Evolutionary conservation across 2,888 invertebrate species (phyloP), one percentile per base, ranked within the genome.

Genomic region (Trachelus iudaicus): DNA sequence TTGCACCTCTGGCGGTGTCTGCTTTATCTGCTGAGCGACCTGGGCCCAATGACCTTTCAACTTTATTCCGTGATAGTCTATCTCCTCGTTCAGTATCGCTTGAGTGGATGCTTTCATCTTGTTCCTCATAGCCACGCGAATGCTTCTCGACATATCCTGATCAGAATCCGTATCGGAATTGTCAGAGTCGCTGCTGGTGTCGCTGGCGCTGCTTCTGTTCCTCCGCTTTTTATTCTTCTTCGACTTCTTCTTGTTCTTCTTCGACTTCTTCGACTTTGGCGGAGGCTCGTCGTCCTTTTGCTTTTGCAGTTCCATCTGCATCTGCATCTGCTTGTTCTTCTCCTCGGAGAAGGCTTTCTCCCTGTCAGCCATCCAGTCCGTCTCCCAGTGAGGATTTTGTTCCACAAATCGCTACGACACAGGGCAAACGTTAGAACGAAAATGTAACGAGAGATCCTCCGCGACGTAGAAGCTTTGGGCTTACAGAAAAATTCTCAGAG

Each of bases 341-440:
- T 91, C 90, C 68, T 91, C 90, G 3, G 90, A 89, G 69, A 90
- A 94, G 0, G 95, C 95, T 84, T 95, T 95, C 86, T 96, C 96
- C 6, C 97, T 93, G 90, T 97, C 97, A 12, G 95, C 95, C 92
- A 96, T 93, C 97, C 97, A 97, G 87, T 97, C 96, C 0, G 95
- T 95, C 90, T 97, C 97, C 95, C 97, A 97, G 86, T 96, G 96
- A 0, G 97, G 96, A 92, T 97, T 97, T 90, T 96, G 95, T 81
- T 96, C 95, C 31, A 96, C 94, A 88, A 96, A 97, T 87, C 94
- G 94, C 97, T 97, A 89, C 35, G 23, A 56, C 23, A 23, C 1
- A 0, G 23, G 6, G 15, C 23, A 56, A 0, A 23, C 15, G 40
- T 56, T 23, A 56, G 23, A 23, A 56, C 4, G 23, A 23, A 23